Conservation (phyloP, 2,113 vertebrate genomes). For the Brienomyrus longianalis region DNA sequence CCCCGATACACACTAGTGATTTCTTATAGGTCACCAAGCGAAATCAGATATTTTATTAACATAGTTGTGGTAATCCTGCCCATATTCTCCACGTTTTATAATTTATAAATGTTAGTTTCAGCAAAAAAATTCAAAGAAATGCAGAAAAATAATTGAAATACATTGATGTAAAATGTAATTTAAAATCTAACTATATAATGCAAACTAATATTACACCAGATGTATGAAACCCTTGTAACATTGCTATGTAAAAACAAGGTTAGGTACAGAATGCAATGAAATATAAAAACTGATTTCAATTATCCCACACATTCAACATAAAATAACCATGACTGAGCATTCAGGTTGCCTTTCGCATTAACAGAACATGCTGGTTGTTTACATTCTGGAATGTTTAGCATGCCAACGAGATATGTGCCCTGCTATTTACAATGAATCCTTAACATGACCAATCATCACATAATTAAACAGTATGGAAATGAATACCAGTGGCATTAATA, state of each 20-base stretch:
- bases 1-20: neutral
- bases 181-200: neutral
- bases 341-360: neutral
- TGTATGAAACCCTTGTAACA: neutral
- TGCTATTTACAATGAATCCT: neutral
- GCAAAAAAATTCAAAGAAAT: neutral
- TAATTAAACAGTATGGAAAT: neutral
- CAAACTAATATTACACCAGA: neutral
- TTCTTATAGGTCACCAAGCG: neutral
- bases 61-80: neutral
- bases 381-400: neutral
- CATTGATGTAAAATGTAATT: neutral
- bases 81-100: neutral
- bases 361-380: neutral
- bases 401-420: neutral
- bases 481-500: neutral
- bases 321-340: neutral
- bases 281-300: neutral
- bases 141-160: neutral
- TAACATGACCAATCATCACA: neutral
- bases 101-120: neutral
- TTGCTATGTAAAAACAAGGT: neutral
- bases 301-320: neutral
- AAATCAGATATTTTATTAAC: neutral
- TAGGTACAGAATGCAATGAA: neutral